Evolutionary conservation across 2,888 invertebrate genomes (phyloP).

Genomic region (Idaea biselata): DNA sequence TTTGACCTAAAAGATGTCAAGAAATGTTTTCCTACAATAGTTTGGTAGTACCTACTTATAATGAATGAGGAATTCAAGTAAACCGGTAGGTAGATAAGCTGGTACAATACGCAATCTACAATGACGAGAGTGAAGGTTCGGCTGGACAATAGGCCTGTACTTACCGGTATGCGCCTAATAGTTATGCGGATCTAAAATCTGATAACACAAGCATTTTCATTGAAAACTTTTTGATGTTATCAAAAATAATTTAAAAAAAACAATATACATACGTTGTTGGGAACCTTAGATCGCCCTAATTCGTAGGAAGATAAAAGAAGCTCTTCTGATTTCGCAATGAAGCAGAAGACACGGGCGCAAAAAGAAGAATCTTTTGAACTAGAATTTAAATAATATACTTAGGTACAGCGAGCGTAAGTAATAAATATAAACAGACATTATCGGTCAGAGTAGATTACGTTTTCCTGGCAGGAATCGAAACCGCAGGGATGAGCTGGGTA

Average conservation of each 20-base stretch:
- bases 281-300: not conserved
- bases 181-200: not conserved
- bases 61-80: no score
- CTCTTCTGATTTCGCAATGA: no score
- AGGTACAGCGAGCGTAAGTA: no score
- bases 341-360: no score
- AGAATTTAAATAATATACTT: no score
- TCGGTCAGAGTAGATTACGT: no score
- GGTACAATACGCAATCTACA: not conserved
- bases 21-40: not conserved
- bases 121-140: not conserved
- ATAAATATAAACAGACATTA: no score
- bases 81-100: not conserved
- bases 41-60: not conserved
- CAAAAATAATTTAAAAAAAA: not conserved
- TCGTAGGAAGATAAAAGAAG: not conserved
- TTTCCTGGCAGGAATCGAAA: no score
- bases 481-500: no score
- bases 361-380: no score
- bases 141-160: not conserved
- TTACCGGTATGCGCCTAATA: not conserved
- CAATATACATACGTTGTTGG: not conserved
- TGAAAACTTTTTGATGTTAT: not conserved
- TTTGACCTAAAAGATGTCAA: not conserved
- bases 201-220: not conserved